Base-by-base conservation (phyloP, 2,113 vertebrate species). In the Platysteira castanea region DNA sequence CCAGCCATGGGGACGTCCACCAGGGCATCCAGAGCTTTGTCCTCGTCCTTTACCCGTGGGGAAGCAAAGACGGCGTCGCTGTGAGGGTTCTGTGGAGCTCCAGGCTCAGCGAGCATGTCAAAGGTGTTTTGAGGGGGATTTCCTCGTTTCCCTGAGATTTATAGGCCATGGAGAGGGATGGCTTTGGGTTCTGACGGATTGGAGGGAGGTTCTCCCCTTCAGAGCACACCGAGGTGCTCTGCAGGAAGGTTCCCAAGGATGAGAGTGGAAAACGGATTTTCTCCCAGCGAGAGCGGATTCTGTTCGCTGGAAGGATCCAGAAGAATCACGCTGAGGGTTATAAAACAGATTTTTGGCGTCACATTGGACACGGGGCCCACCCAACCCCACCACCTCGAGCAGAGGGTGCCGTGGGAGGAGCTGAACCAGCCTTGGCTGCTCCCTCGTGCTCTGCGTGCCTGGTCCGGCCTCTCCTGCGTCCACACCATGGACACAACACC, bases 31-130 rank as follows among this genome's bases (percentile, higher is more conserved):
- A 6, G 24, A 60, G n/a, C 44, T 35, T 26, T 21, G 1, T 21
- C 57, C 56, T 67, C 4, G 22, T 18, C 64, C 64, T 47, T 26
- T 1, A 2, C 21, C 5, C 35, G 4, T 6, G 12, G 27, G 64
- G 49, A 35, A 35, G 39, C 10, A 2, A 64, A 37, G 53, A 3
- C 22, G 63, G n/a, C 23, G 22, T 1, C 15, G 21, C 44, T 28
- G 13, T 4, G 68, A 28, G 27, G 52, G 27, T 24, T 22, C 52
- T n/a, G n/a, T 1, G 2, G 73, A 15, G 52, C 63, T 84, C 57
- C 59, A 19, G 21, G 42, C 15, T 47, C 4, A 0, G 19, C 37
- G n/a, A 0, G 15, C 12, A 2, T 3, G 0, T 5, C 4, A 39
- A 17, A 49, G 65, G 15, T 26, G 3, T 9, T 20, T 3, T n/a